Evolutionary conservation across 2,797 vertebrate species (phyloP).

Genomic region (Thunnus albacares): DNA sequence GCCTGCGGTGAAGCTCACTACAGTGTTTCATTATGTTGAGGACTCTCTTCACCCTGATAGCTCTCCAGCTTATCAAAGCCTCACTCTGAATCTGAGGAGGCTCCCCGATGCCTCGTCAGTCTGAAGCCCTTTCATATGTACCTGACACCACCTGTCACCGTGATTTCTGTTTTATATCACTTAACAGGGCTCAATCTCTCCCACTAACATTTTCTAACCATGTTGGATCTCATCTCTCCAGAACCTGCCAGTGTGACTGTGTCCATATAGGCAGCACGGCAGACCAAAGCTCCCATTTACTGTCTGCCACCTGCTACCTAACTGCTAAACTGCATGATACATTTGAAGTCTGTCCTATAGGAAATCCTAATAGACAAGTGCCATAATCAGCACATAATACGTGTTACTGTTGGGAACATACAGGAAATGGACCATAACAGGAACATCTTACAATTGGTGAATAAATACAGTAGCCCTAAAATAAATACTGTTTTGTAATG

Average conservation of each 20-base stretch:
- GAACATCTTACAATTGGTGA: background rate
- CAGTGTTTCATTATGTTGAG: slow-evolving; percentile 62
- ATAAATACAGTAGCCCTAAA: background rate
- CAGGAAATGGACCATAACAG: background rate
- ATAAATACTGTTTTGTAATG: background rate
- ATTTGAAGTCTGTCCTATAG: slow-evolving; percentile 39
- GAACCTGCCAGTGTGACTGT: slow-evolving; percentile 44
- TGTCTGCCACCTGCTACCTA: slow-evolving; percentile 46
- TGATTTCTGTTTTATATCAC: slow-evolving; percentile 57
- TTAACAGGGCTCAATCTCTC: slow-evolving; percentile 59
- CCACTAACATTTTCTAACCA: slow-evolving; percentile 66
- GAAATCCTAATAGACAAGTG: slow-evolving; percentile 13
- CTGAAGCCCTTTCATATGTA: slow-evolving; percentile 69
- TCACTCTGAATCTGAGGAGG: slow-evolving; percentile 37
- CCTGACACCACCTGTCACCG: slow-evolving; percentile 73
- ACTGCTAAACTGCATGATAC: slow-evolving; percentile 25
- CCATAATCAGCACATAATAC: slow-evolving; percentile 19
- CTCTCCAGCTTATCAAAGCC: slow-evolving; percentile 68
- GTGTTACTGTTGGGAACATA: slow-evolving; percentile 7
- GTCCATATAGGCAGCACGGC: slow-evolving; percentile 28
- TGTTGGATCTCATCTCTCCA: slow-evolving; percentile 62
- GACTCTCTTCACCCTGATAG: slow-evolving; percentile 62
- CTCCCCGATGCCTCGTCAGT: slow-evolving; percentile 70
- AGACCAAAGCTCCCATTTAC: slow-evolving; percentile 49
- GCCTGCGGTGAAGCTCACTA: slow-evolving; percentile 33